Conservation (phyloP, 2,888 invertebrate species). For the Schizotus pectinicornis region DNA sequence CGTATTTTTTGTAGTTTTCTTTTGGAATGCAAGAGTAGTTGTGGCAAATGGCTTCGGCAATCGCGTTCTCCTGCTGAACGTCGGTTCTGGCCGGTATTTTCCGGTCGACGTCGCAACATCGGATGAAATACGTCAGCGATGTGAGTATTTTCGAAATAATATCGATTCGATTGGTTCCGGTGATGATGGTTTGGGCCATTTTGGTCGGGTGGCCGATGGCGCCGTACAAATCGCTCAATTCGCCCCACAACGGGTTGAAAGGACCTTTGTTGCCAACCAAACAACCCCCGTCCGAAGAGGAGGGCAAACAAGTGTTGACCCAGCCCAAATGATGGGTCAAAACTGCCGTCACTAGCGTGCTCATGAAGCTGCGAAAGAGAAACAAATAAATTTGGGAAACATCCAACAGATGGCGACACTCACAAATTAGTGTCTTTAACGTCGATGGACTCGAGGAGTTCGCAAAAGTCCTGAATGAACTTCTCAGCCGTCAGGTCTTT, state of each 20-base stretch:
- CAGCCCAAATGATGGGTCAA: constrained; percentile 90
- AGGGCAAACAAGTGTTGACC: constrained; percentile 75
- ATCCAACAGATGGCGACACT: constrained; percentile 57
- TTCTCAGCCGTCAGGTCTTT: constrained; percentile 53
- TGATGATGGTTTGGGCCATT: constrained; percentile 80
- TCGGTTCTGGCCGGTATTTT: constrained; percentile 35
- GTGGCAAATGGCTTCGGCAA: constrained; percentile 47
- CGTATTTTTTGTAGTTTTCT: constrained; percentile 51
- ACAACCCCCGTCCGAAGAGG: constrained; percentile 58
- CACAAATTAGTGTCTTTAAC: constrained; percentile 91
- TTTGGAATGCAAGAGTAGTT: constrained; percentile 50
- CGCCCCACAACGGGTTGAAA: constrained; percentile 91
- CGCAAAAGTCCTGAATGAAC: constrained; percentile 67
- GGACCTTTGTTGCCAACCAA: constrained; percentile 66
- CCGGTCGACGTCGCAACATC: constrained; percentile 75
- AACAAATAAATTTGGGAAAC: constrained; percentile 4
- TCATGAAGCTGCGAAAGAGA: constrained; percentile 83
- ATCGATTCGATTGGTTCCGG: constrained; percentile 69
- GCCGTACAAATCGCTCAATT: constrained; percentile 86
- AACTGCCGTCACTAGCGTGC: constrained; percentile 86
- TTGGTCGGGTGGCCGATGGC: constrained; percentile 80
- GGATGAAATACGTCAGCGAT: constrained; percentile 84
- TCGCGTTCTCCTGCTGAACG: constrained; percentile 50
- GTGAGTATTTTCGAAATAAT: constrained; percentile 76
- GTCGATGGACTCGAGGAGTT: constrained; percentile 73